A percentile compares a stretch with the other conserved stretches of the same genome.
phyloP scores from a whole-genome alignment of 2,888 invertebrate genomes.

The Caenorhabditis doughertyi region DNA sequence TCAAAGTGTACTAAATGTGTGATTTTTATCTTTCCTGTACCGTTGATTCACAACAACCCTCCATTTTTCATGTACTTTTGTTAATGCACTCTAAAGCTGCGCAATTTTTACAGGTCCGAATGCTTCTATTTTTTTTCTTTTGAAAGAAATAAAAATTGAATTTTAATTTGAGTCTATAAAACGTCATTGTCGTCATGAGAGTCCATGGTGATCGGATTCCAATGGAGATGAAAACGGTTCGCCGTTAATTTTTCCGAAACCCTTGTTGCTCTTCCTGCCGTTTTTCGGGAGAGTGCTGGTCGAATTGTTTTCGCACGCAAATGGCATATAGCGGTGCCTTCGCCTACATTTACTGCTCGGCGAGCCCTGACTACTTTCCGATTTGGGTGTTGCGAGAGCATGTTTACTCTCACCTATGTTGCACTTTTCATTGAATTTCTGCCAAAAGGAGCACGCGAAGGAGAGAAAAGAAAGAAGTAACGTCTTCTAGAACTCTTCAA shows the following conservation, averaged over 20 bases:
- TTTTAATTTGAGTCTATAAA: neutral
- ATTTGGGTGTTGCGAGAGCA: neutral
- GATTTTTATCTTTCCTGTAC: neutral
- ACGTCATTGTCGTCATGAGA: neutral
- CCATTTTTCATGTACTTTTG: conserved; percentile 7
- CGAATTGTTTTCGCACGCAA: conserved; percentile 37
- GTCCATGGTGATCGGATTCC: conserved; percentile 26
- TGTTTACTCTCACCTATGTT: conserved; percentile 47
- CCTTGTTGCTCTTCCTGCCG: conserved; percentile 12
- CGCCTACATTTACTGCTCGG: conserved; percentile 4
- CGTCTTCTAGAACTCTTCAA: conserved; percentile 14
- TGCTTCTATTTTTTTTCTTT: conserved; percentile 2
- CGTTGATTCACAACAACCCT: conserved; percentile 8
- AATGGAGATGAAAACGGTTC: conserved; percentile 29
- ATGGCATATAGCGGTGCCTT: conserved; percentile 17
- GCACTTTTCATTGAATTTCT: conserved; percentile 39
- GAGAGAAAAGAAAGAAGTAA: neutral
- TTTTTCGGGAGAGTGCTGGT: neutral
- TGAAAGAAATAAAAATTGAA: conserved; percentile 18
- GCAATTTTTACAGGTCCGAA: conserved; percentile 18
- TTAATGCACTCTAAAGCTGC: conserved; percentile 12
- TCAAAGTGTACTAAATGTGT: conserved; percentile 46
- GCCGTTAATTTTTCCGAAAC: neutral
- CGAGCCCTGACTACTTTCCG: neutral
- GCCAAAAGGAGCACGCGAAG: neutral